Conservation (phyloP, 2,888 invertebrate species). For the Drosophila gaucha region DNA sequence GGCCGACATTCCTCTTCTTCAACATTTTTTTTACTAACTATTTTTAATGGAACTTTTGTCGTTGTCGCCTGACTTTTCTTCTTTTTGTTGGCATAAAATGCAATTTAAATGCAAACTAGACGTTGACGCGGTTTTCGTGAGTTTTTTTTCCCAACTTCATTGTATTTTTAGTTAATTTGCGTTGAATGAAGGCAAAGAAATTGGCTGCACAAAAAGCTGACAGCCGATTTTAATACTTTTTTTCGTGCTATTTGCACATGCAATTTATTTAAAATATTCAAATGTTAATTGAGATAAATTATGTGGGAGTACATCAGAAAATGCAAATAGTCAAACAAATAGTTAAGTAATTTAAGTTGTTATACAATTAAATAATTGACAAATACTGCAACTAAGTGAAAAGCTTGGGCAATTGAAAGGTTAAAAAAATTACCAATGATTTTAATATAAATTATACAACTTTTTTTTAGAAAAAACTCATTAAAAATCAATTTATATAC, state of each 20-base stretch:
- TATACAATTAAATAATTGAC: not conserved
- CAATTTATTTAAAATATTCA: constrained; percentile 25
- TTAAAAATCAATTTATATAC: too few relatives aligned
- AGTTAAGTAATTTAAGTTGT: too few relatives aligned
- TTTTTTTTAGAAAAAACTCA: too few relatives aligned
- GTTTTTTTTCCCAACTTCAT: not conserved
- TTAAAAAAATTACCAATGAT: too few relatives aligned
- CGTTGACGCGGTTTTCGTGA: constrained; percentile 16
- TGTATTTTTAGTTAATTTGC: constrained; percentile 36
- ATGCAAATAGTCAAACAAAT: too few relatives aligned
- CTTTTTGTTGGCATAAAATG: constrained; percentile 40
- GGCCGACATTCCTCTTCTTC: constrained; percentile 25
- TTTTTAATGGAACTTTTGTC: constrained; percentile 50
- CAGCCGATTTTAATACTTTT: too few relatives aligned
- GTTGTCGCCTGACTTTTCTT: constrained; percentile 32
- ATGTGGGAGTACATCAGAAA: not conserved
- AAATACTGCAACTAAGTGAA: not conserved
- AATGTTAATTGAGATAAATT: constrained; percentile 25
- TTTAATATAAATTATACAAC: too few relatives aligned
- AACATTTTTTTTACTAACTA: constrained; percentile 26
- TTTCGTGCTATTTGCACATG: constrained; percentile 4
- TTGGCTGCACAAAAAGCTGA: constrained; percentile 22
- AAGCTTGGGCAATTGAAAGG: too few relatives aligned
- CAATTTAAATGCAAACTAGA: constrained; percentile 74
- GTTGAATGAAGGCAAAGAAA: constrained; percentile 20